Base-by-base conservation (phyloP, 2,888 invertebrate genomes). In the Drosophila prolongata region DNA sequence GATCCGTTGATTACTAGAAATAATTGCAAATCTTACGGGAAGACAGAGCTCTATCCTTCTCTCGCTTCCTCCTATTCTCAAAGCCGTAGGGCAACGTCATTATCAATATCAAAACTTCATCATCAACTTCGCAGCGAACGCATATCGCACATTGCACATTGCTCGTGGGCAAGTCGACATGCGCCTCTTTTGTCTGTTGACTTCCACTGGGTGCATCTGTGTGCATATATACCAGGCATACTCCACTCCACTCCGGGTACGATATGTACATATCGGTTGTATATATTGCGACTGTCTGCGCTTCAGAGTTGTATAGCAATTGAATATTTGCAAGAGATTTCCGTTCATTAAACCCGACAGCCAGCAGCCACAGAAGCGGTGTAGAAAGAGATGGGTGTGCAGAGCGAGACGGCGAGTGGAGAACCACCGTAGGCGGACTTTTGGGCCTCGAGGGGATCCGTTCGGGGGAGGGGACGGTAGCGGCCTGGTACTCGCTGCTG, bases 281-380 rank as follows among this genome's bases (percentile, higher is more conserved):
- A 43, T 73, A 60, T 61, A 81, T 76, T 80, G 80, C 75, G 73
- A 53, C 75, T 68, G 82, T 70, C 77, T 85, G 76, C 79, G 77
- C 77, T 81, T 73, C 79, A 71, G 79, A 62, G 80, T 78, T 81
- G 79, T 81, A 81, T 76, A 80, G 86, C 88, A 86, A 87, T 85
- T 87, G 87, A 82, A 81, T 85, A 82, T 89, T 85, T 89, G 89
- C 85, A 83, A 89, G 89, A 89, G 89, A 87, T 89, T 89, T 89
- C 87, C 90, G 90, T 90, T 90, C 90, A 90, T 90, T 90, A 90
- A 90, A 90, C 90, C 87, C 90, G 81, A 89, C 86, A 83, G 89
- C 86, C 86, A 57, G 30, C 49, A 66, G 47, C 69, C 69, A 19
- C 60, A 57, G 44, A 46, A 47, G 42, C 69, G 50, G 35, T 10